Conservation (phyloP, 2,888 invertebrate genomes). For the Dexiosoma caninum region DNA sequence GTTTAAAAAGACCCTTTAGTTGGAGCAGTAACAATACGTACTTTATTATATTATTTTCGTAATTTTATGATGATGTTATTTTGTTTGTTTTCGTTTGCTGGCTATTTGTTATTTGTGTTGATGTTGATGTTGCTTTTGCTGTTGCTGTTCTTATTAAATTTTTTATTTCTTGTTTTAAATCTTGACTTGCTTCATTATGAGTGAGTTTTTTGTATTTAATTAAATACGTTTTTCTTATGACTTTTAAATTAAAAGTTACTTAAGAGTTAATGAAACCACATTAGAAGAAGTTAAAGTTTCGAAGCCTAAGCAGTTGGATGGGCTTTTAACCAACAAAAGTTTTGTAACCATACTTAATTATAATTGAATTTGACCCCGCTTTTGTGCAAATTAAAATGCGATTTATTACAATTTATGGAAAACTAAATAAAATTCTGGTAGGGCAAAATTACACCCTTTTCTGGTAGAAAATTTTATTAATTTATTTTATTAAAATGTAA, state of each 20-base stretch:
- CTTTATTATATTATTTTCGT: constrained; percentile 57
- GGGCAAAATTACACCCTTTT: no score
- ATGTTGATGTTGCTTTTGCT: no score
- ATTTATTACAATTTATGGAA: constrained; percentile 15
- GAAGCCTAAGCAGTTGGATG: constrained; percentile 41
- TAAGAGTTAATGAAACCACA: constrained; percentile 62
- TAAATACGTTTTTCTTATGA: constrained; percentile 56
- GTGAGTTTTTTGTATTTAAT: constrained; percentile 56
- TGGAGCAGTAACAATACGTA: constrained; percentile 44
- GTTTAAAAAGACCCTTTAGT: not conserved
- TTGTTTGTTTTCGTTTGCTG: constrained; percentile 34
- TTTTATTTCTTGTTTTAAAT: constrained; percentile 16
- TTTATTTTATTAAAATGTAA: no score
- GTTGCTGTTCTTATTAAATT: constrained; percentile 26
- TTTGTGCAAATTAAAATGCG: not conserved
- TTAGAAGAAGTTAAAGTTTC: constrained; percentile 55
- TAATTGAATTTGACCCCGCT: constrained; percentile 36
- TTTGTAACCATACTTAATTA: constrained; percentile 51
- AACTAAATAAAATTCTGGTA: constrained; percentile 5
- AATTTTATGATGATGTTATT: constrained; percentile 57
- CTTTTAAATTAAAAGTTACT: constrained; percentile 62
- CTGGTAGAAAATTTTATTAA: no score
- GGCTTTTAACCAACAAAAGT: constrained; percentile 54
- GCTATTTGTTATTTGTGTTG: no score
- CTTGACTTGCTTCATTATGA: constrained; percentile 39